Evolutionary conservation across 2,888 invertebrate species (phyloP), one percentile per base, ranked within the genome.

Genomic region (Hanleya hanleyi): DNA sequence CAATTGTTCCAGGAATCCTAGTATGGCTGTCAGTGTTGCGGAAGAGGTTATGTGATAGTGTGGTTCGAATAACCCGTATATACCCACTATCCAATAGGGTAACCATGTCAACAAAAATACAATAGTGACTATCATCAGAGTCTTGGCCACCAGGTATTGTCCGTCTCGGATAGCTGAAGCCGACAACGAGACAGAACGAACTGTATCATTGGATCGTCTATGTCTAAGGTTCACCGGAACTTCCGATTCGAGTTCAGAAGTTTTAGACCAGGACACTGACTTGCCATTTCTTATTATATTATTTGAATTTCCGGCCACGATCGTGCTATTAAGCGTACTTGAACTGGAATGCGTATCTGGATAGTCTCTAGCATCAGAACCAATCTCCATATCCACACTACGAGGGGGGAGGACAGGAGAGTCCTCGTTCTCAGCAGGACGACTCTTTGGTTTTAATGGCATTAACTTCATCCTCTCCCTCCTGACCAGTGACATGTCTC

Each of bases 41-140:
- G 79, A 75, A 1, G 72, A 29, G 33, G 69, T 37, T 1, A 51
- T 26, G 69, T 70, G 75, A 12, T 67, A 57, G 32, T 32, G 22
- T 22, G 22, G 26, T 22, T 57, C 26, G 4, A 57, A 22, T 2
- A 26, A 29, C 12, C 29, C 22, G 12, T 29, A 32, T 57, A 57
- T 29, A 22, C 26, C 57, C 12, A 29, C 12, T 4, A 57, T 57
- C 57, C 57, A 57, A 26, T 29, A 57, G 22, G 57, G 57, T 15
- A 57, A 15, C 22, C 22, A 57, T 15, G 57, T 22, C 15, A 22
- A 22, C 1, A 26, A 15, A 29, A 57, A 57, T 29, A 57, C 22
- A 2, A 57, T 32, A 22, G 57, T 57, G 57, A 57, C 57, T 4
- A 57, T 26, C 29, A 57, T 22, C 12, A 57, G 32, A 26, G 57